A percentile compares a stretch with the other conserved stretches of the same genome.
phyloP scores from a whole-genome alignment of 2,113 vertebrate species.

The Corythoichthys haematopterus region DNA sequence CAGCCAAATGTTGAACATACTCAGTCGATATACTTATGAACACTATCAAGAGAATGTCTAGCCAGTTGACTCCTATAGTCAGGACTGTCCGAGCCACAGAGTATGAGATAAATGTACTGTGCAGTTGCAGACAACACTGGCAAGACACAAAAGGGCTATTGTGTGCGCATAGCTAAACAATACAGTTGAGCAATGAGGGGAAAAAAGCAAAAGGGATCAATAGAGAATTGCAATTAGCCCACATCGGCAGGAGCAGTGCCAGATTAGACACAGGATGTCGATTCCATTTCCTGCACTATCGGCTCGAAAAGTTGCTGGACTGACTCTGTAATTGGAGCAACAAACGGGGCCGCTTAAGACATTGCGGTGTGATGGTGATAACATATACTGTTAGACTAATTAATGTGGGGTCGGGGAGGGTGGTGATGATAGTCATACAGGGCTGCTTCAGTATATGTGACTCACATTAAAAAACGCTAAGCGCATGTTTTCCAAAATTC shows the following conservation, averaged over 20 bases:
- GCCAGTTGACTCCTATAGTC: constrained; percentile 41
- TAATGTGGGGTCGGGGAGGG: not conserved
- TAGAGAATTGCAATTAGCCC: constrained; percentile 74
- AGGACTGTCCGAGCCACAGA: constrained; percentile 46
- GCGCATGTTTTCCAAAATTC: not conserved
- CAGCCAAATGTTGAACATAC: constrained; percentile 15
- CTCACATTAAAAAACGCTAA: not conserved
- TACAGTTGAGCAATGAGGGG: constrained; percentile 59
- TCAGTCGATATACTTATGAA: constrained; percentile 4
- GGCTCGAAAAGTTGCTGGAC: constrained; percentile 56
- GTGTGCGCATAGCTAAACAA: constrained; percentile 63
- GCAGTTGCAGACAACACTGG: constrained; percentile 58
- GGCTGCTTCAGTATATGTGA: not conserved
- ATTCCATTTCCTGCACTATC: constrained; percentile 74
- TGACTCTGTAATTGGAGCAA: constrained; percentile 58
- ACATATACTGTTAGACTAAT: constrained; percentile 2
- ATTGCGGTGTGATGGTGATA: constrained; percentile 28
- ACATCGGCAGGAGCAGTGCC: constrained; percentile 68
- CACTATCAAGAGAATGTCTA: constrained; percentile 13
- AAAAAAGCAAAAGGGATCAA: constrained; percentile 67
- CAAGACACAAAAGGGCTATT: constrained; percentile 58
- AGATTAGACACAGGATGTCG: constrained; percentile 74
- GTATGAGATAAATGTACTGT: constrained; percentile 50
- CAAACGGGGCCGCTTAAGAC: constrained; percentile 24
- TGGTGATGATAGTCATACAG: not conserved